Conservation (phyloP, 2,888 invertebrate species). For the Napeogenes sylphis region DNA sequence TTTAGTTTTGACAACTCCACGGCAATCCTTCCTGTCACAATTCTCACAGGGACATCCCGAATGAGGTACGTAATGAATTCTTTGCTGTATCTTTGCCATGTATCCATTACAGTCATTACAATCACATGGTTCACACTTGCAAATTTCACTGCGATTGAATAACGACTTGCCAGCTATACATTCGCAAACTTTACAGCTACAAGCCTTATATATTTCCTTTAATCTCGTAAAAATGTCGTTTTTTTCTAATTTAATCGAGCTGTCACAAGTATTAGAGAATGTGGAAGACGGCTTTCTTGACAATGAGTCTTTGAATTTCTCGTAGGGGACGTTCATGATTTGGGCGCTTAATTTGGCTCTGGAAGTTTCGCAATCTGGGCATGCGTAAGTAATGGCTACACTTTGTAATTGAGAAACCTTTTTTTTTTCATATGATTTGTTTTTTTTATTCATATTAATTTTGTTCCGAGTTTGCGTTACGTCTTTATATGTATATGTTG, state of each 20-base stretch:
- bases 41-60: conserved; percentile 36
- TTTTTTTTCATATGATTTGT: conserved; percentile 18
- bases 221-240: conserved; percentile 50
- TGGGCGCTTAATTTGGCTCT: conserved; percentile 48
- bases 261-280: not conserved
- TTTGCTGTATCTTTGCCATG: not conserved
- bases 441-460: conserved; percentile 1
- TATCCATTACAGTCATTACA: conserved; percentile 38
- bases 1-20: conserved; percentile 29
- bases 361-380: conserved; percentile 29
- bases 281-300: conserved; percentile 15
- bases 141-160: conserved; percentile 29
- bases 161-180: conserved; percentile 38
- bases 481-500: not conserved
- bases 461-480: conserved; percentile 7
- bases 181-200: conserved; percentile 64
- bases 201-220: conserved; percentile 57
- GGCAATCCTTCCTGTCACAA: conserved; percentile 37
- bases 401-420: conserved; percentile 16
- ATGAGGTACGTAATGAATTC: conserved; percentile 16
- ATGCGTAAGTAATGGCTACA: conserved; percentile 16
- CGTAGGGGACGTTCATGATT: conserved; percentile 46
- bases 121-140: conserved; percentile 47
- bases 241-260: conserved; percentile 28
- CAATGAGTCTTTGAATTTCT: conserved; percentile 38